A percentile compares a stretch with the other conserved stretches of the same genome.
These are phyloP conservation scores for Notechis scutatus DNA, from an alignment of 2,113 vertebrate species.

Conservation along the genomic window DNA sequence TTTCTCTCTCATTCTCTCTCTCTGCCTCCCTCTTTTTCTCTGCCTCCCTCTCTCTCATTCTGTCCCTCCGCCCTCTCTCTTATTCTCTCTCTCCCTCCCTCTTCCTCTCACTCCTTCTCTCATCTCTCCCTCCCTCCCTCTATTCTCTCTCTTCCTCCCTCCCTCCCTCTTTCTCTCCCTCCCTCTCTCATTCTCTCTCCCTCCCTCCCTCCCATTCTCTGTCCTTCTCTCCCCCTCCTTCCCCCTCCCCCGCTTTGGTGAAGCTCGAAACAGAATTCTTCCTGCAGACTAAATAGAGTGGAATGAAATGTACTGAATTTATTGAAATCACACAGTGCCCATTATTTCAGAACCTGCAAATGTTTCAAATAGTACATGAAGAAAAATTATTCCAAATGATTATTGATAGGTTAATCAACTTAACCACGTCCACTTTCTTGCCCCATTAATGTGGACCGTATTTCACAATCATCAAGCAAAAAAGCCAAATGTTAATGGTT, in stretches of 20 bases:
- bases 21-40: too few species aligned
- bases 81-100: too few species aligned
- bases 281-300: slow-evolving; percentile 59
- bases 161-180: too few species aligned
- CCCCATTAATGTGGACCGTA: slow-evolving; percentile 90
- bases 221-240: too few species aligned
- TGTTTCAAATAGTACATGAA: slow-evolving; percentile 73
- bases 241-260: slow-evolving; percentile 3
- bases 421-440: slow-evolving; percentile 75
- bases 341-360: slow-evolving; percentile 69
- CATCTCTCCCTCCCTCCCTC: too few species aligned
- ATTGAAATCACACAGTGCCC: slow-evolving; percentile 61
- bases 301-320: slow-evolving; percentile 71
- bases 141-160: too few species aligned
- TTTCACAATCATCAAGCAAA: slow-evolving; percentile 84
- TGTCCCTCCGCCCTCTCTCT: too few species aligned
- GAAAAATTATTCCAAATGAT: slow-evolving; percentile 83
- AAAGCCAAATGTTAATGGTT: slow-evolving; percentile 92
- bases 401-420: slow-evolving; percentile 85
- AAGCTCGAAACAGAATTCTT: slow-evolving; percentile 49
- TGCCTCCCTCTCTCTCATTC: too few species aligned
- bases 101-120: too few species aligned
- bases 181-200: too few species aligned
- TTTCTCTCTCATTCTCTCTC: too few species aligned
- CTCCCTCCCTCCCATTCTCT: too few species aligned